Evolutionary conservation across 2,888 invertebrate species (phyloP), one percentile per base, ranked within the genome.

Genomic region (Deilephila porcellus): DNA sequence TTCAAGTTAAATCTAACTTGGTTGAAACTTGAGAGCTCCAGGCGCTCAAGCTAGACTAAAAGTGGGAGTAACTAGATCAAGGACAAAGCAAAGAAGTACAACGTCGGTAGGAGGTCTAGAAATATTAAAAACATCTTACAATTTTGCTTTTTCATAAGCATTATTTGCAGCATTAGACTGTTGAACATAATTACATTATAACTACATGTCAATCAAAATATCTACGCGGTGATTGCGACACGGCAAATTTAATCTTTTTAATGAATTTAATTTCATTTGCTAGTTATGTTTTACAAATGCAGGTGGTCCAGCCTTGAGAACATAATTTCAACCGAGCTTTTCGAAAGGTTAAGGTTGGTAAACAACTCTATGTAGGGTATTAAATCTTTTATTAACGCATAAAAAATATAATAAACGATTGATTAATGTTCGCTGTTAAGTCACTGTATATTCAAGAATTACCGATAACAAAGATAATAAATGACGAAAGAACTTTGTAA

Each of bases 271-370:
- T 74, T 60, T 75, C 64, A 71, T 52, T 74, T 34, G 56, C 34
- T 56, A 19, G 59, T 67, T 67, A 73, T 67, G 77, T 52, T 52
- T 76, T 78, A 79, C 76, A 76, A 77, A 78, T 78, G 77, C 78
- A 81, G 79, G 80, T 79, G 78, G 77, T 78, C 74, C 76, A 81
- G 85, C 88, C 86, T 87, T 84, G 82, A 73, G 75, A 74, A 78
- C 71, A 75, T 79, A 77, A 83, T 81, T 82, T 76, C 76, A 80
- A 79, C 74, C 75, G 72, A 71, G 67, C 52, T 77, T 77, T 78
- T 78, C 78, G 79, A 83, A 87, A 86, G 85, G 85, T 83, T 82
- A 84, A 83, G 82, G 86, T 84, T 81, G 70, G 37, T 72, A 74
- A 72, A 67, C 72, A 73, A 73, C 64, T 67, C 37, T 60, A 67